Evolutionary conservation across 2,888 invertebrate species (phyloP).

Genomic region (Phyllotreta striolata): DNA sequence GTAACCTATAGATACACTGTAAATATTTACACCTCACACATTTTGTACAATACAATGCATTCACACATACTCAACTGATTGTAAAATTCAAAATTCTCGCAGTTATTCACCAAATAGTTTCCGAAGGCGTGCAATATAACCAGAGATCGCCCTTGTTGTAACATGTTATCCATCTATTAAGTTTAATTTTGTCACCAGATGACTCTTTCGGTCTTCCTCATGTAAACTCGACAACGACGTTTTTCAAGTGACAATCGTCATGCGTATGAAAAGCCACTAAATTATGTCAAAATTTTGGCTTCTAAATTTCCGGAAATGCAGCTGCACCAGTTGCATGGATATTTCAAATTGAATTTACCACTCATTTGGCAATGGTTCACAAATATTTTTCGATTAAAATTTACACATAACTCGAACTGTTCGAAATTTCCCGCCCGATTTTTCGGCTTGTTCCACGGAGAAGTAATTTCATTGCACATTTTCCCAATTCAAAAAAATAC

Average conservation of each 20-base stretch:
- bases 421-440: constrained; percentile 29
- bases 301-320: constrained; percentile 62
- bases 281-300: constrained; percentile 56
- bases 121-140: constrained; percentile 53
- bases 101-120: constrained; percentile 47
- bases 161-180: constrained; percentile 55
- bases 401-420: constrained; percentile 43
- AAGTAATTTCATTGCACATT: too few species aligned
- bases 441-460: background rate
- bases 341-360: constrained; percentile 60
- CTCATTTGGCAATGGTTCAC: constrained; percentile 60
- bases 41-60: constrained; percentile 47
- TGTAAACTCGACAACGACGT: constrained; percentile 59
- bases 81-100: constrained; percentile 49
- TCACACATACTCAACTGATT: constrained; percentile 39
- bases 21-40: constrained; percentile 51
- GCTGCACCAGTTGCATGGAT: constrained; percentile 58
- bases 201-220: constrained; percentile 61
- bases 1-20: constrained; percentile 47
- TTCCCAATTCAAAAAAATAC: too few species aligned
- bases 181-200: constrained; percentile 61
- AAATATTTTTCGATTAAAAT: constrained; percentile 60
- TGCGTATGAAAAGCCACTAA: constrained; percentile 51
- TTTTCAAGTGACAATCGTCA: constrained; percentile 52
- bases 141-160: constrained; percentile 37